Percentiles rank a stretch among this genome's conserved stretches.
These are phyloP conservation scores for Heteractis magnifica DNA, from an alignment of 92 coral and sea anemone genomes.

Conservation along the genomic window DNA sequence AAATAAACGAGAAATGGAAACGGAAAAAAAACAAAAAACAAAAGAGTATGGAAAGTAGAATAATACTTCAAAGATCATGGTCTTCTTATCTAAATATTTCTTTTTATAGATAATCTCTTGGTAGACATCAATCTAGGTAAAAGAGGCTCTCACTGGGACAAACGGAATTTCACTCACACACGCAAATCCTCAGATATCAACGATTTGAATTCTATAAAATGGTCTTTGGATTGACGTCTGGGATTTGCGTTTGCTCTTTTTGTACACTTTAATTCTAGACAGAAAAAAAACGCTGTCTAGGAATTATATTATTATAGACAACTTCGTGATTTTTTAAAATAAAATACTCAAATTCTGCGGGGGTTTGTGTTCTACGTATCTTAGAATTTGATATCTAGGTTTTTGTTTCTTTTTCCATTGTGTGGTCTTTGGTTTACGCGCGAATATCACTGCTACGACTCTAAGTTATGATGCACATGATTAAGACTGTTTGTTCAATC, in stretches of 20 bases:
- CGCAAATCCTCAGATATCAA: background rate
- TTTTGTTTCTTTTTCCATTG: too few relatives aligned
- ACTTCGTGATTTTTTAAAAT: too few relatives aligned
- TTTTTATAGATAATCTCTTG: background rate
- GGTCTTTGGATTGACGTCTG: background rate
- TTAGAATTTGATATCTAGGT: too few relatives aligned
- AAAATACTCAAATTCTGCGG: too few relatives aligned
- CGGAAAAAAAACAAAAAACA: background rate
- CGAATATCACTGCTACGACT: too few relatives aligned
- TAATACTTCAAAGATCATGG: background rate
- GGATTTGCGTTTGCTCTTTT: background rate
- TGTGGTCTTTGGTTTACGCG: too few relatives aligned
- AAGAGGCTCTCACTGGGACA: background rate
- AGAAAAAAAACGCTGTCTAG: background rate
- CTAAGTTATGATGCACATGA: too few relatives aligned
- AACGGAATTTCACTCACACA: background rate
- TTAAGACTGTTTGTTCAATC: too few relatives aligned
- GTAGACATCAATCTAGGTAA: background rate
- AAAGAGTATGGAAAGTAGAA: background rate
- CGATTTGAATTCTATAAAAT: background rate
- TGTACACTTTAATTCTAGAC: background rate
- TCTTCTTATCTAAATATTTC: background rate
- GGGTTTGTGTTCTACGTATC: background rate
- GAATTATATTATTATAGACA: background rate
- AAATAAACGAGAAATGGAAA: too few relatives aligned